These are phyloP conservation scores for Mythimna impura DNA, from an alignment of 2,888 invertebrate species.

Conservation along the genomic window DNA sequence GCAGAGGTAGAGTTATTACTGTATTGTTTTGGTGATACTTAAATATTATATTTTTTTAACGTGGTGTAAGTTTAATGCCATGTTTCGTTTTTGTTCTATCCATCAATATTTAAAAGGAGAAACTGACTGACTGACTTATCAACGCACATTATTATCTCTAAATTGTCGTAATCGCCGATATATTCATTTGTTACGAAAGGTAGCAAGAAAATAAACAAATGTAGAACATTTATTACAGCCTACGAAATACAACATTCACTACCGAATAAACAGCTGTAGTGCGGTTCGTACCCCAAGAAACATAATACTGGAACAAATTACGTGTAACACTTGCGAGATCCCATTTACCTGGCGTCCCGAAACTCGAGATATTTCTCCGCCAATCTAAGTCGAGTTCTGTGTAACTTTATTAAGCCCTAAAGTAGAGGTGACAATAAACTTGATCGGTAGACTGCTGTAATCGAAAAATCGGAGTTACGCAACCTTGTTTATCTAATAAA, in stretches of 20 bases:
- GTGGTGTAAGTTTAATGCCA: too few relatives aligned
- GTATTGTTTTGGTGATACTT: too few relatives aligned
- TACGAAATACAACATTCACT: conserved; percentile 12
- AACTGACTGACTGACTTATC: too few relatives aligned
- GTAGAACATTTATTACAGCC: conserved; percentile 12
- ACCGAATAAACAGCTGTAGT: conserved; percentile 17
- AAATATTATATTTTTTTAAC: too few relatives aligned
- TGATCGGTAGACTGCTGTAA: not conserved
- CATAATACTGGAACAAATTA: conserved; percentile 30
- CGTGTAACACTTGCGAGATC: conserved; percentile 16
- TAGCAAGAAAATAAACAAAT: conserved; percentile 13
- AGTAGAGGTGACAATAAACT: conserved; percentile 4
- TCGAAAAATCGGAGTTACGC: not conserved
- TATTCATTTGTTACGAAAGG: not conserved
- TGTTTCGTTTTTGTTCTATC: too few relatives aligned
- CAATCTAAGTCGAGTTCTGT: conserved; percentile 4
- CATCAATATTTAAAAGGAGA: too few relatives aligned
- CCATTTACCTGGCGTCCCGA: conserved; percentile 4
- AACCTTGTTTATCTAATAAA: not conserved
- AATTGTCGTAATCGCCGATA: not conserved
- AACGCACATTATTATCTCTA: too few relatives aligned
- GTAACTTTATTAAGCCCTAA: conserved; percentile 1
- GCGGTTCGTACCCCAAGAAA: conserved; percentile 23
- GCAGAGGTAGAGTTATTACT: too few relatives aligned
- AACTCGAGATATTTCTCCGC: conserved; percentile 6